Evolutionary conservation across 2,888 invertebrate species (phyloP).

Genomic region (Agrochola macilenta): DNA sequence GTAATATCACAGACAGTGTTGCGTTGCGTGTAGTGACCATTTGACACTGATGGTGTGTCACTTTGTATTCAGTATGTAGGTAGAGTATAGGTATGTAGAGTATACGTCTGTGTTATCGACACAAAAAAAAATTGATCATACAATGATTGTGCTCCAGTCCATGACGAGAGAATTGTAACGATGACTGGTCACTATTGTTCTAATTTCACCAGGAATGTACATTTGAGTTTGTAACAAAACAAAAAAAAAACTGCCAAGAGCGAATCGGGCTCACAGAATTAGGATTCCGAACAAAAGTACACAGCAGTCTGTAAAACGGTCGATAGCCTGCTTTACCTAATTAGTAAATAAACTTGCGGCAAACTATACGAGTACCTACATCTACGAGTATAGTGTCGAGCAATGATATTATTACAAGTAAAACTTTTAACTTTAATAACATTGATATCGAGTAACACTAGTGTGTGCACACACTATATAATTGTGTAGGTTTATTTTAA

Average conservation of each 20-base stretch:
- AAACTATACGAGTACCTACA: too few relatives aligned
- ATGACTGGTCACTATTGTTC: constrained; percentile 82
- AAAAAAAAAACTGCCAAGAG: constrained; percentile 6
- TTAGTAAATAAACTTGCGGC: neutral
- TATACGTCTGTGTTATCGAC: constrained; percentile 71
- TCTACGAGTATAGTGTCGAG: too few relatives aligned
- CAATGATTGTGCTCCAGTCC: constrained; percentile 86
- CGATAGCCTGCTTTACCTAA: neutral
- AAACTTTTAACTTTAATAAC: too few relatives aligned
- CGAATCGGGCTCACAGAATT: neutral
- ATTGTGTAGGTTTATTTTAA: too few relatives aligned
- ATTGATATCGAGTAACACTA: too few relatives aligned
- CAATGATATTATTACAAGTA: too few relatives aligned
- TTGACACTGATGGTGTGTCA: constrained; percentile 75
- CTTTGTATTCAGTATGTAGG: constrained; percentile 47
- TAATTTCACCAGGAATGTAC: constrained; percentile 76
- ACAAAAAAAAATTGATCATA: constrained; percentile 81
- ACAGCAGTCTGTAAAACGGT: neutral
- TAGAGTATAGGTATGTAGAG: constrained; percentile 14
- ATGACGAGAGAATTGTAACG: constrained; percentile 84
- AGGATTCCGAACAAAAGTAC: neutral
- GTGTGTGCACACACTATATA: too few relatives aligned
- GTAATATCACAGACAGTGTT: constrained; percentile 17
- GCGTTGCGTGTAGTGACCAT: constrained; percentile 47
- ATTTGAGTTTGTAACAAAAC: constrained; percentile 51